Evolutionary conservation across 2,113 vertebrate genomes (phyloP).

Genomic region (Poeciliopsis turrubarensis): DNA sequence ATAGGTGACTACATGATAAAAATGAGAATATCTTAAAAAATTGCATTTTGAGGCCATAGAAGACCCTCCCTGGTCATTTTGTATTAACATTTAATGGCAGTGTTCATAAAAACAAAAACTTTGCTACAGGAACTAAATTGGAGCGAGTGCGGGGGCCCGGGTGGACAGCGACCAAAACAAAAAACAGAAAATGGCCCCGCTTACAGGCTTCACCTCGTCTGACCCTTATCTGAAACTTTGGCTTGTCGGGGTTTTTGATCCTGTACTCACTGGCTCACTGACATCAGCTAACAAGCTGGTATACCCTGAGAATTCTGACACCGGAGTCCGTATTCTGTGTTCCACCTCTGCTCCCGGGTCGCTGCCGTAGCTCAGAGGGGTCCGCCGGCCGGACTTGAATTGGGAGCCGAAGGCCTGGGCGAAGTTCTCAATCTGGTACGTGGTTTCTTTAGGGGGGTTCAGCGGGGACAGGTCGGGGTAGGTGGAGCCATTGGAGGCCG

Average conservation of each 20-base stretch:
- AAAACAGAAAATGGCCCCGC: conserved; percentile 60
- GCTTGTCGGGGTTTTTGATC: conserved; percentile 98
- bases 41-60: conserved; percentile 97
- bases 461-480: conserved; percentile 92
- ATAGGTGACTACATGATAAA: conserved; percentile 87
- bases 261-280: conserved; percentile 96
- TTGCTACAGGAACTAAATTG: conserved; percentile 86
- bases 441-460: conserved; percentile 92
- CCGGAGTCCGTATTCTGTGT: conserved; percentile 96
- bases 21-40: conserved; percentile 76
- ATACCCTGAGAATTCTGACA: conserved; percentile 99
- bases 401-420: conserved; percentile 99
- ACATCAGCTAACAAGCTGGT: conserved; percentile 99
- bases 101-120: conserved; percentile 83
- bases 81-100: conserved; percentile 99
- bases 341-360: conserved; percentile 90
- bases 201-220: conserved; percentile 74
- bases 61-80: conserved; percentile 96
- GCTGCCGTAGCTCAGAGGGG: conserved; percentile 91
- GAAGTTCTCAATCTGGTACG: conserved; percentile 99
- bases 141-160: conserved; percentile 55
- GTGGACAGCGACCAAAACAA: conserved; percentile 55
- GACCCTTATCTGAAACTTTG: conserved; percentile 99
- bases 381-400: conserved; percentile 96
- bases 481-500: conserved; percentile 80